Percentiles rank a stretch among this genome's conserved stretches.
Conservation (phyloP, 2,888 invertebrate genomes). For the Cryptops parisi region DNA sequence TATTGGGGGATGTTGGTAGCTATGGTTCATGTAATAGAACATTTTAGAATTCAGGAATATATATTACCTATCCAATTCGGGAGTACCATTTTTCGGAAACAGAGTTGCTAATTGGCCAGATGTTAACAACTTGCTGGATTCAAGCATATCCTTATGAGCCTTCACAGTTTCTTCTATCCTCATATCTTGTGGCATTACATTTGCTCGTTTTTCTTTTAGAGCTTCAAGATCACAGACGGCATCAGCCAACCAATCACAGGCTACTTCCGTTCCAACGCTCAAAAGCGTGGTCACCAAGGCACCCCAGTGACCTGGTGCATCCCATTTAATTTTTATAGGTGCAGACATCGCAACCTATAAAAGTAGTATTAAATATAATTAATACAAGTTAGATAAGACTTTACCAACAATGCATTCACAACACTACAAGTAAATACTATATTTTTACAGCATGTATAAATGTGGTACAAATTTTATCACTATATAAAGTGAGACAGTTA, state of each 20-base stretch:
- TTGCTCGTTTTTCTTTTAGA: conserved; percentile 2
- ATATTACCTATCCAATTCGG: conserved; percentile 9
- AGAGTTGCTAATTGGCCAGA: conserved; percentile 4
- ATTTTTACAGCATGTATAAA: too few relatives aligned
- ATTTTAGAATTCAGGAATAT: too few relatives aligned
- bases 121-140: conserved; percentile 1
- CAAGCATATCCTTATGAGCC: conserved; percentile 1
- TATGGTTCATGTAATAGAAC: too few relatives aligned
- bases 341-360: conserved; percentile 3
- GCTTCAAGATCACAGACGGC: conserved; percentile 9
- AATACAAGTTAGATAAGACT: too few relatives aligned
- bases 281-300: conserved; percentile 5
- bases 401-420: too few relatives aligned
- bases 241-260: conserved; percentile 11
- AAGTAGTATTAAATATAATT: too few relatives aligned
- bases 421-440: too few relatives aligned
- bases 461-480: too few relatives aligned
- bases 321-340: conserved; percentile 12
- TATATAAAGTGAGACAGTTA: too few relatives aligned
- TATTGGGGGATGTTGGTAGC: too few relatives aligned
- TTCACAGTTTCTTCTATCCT: conserved; percentile 9
- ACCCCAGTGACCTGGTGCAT: conserved; percentile 13
- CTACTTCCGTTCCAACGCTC: conserved; percentile 9
- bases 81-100: conserved; percentile 1
- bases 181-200: conserved; percentile 7